Evolutionary conservation across 2,797 vertebrate species (phyloP).

Genomic region (Eurystomus glaucurus): DNA sequence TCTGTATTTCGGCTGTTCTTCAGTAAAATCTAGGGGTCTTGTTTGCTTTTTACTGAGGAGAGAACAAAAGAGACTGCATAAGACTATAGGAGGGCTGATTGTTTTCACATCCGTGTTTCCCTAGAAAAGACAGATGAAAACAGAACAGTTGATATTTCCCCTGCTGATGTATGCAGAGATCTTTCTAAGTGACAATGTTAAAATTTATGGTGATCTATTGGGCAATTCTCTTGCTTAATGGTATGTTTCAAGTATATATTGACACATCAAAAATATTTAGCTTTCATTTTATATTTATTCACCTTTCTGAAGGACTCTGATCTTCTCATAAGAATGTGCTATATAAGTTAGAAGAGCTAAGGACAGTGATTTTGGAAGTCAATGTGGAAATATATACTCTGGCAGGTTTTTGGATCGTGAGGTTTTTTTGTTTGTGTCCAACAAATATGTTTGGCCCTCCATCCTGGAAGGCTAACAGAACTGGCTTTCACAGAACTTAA

Average conservation of each 20-base stretch:
- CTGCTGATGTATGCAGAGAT: background rate
- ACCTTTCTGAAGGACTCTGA: background rate
- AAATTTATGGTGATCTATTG: background rate
- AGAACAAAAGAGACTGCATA: background rate
- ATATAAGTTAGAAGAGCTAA: background rate
- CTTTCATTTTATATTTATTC: background rate
- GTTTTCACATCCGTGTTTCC: background rate
- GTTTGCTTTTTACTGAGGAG: background rate
- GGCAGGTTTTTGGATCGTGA: background rate
- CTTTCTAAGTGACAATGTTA: background rate
- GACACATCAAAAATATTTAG: background rate
- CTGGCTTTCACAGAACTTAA: background rate
- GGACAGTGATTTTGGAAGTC: background rate
- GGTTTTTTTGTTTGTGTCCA: background rate
- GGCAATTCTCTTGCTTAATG: constrained; percentile 18
- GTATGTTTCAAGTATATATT: constrained; percentile 1
- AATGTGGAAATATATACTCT: background rate
- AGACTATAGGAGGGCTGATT: background rate
- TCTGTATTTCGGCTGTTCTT: background rate
- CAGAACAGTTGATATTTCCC: background rate
- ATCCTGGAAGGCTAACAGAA: background rate
- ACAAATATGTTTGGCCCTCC: background rate
- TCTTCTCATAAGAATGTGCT: background rate
- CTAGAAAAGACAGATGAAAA: background rate
- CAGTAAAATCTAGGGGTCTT: background rate